Evolutionary conservation across 2,113 vertebrate species (phyloP), one percentile per base, ranked within the genome.

Genomic region (Brachypodius melanocephalos): DNA sequence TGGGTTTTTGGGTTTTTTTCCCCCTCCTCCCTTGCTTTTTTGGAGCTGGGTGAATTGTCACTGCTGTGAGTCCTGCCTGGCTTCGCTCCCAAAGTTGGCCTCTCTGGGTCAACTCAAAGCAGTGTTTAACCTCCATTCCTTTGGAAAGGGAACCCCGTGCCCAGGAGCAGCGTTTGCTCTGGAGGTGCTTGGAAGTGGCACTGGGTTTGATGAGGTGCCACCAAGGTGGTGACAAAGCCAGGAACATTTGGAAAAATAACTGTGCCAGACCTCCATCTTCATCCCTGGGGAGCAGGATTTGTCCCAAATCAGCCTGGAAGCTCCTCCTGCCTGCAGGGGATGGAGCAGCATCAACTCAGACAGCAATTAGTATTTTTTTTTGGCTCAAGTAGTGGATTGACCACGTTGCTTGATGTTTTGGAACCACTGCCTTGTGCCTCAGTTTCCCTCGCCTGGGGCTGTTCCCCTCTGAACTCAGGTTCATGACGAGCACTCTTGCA

Each of bases 21-120:
- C 5, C 3, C 2, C 1, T 2, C 2, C 3, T 3, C 5, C 4
- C 3, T 5, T 22, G 9, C 2, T 34, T 3, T 21, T 73, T 38
- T 45, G 28, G 8, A 46, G 42, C 34, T 59, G 62, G 42, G 32
- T 36, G 51, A 59, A 2, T 19, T 85, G 45, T 90, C 74, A 24
- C 10, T 22, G 77, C 68, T 21, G 15, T 1, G 43, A 69, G 76
- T 28, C 62, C 82, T 22, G 61, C 15, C 65, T 91, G 90, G 82
- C 74, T 32, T 22, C 5, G 12, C 15, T 73, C 59, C 54, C 76
- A 4, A 29, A 46, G 15, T 13, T 90, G 79, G 68, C 72, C 75
- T 71, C 79, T 48, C 59, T 48, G 57, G 48, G 66, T 66, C 62
- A 69, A 5, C 26, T 83, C 42, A 40, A 54, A 76, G 36, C 29